phyloP scores from a whole-genome alignment of 2,113 vertebrate genomes.

The Solenodon paradoxus region DNA sequence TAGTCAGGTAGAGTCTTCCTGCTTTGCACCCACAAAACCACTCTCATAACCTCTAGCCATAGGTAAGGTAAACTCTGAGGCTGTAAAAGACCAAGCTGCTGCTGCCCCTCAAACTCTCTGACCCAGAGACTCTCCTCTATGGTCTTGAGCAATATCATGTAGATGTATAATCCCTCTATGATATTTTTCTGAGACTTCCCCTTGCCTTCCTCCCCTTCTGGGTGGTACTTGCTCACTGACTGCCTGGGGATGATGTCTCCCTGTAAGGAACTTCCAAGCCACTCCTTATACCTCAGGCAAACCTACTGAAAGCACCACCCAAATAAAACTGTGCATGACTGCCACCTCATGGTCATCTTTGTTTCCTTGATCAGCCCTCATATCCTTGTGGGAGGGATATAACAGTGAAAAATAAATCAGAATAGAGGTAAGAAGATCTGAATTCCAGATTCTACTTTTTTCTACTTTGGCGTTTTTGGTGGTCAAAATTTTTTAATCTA shows the following conservation, averaged over 20 bases:
- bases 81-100: neutral
- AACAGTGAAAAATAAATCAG: neutral
- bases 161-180: neutral
- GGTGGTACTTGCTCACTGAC: rapidly evolving
- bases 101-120: neutral
- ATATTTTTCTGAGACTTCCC: neutral
- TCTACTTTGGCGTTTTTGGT: neutral
- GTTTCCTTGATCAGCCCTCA: neutral
- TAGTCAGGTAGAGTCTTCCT: neutral
- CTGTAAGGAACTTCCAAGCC: neutral
- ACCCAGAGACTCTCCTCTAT: neutral
- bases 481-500: no score
- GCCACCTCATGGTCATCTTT: neutral
- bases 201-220: neutral
- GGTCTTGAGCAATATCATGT: neutral
- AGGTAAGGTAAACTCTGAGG: neutral
- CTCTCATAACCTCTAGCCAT: neutral
- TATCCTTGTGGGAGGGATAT: neutral
- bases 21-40: neutral
- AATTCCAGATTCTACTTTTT: neutral
- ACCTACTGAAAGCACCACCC: neutral
- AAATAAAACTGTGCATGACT: neutral
- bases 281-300: neutral
- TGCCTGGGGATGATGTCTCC: neutral
- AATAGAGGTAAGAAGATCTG: neutral